Evolutionary conservation across 1,140 invertebrate species (phyloP).

Genomic region (Procambarus clarkii): DNA sequence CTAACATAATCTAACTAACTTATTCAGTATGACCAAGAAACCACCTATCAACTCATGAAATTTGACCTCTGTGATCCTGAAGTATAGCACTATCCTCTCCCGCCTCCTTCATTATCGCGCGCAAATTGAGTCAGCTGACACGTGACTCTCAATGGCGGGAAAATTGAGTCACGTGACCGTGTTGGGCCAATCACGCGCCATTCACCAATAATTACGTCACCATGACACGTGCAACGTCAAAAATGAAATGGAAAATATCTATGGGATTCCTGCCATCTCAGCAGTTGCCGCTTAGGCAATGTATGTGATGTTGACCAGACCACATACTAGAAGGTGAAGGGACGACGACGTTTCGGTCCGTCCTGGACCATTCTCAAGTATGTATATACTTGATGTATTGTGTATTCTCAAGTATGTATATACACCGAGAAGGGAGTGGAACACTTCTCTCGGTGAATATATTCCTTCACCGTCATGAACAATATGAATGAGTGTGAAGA

Average conservation of each 20-base stretch:
- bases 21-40: not conserved
- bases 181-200: constrained; percentile 65
- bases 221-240: constrained; percentile 38
- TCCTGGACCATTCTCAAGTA: too few relatives aligned
- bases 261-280: not conserved
- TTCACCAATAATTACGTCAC: constrained; percentile 67
- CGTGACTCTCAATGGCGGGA: constrained; percentile 61
- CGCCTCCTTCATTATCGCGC: constrained; percentile 52
- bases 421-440: too few relatives aligned
- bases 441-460: too few relatives aligned
- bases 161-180: constrained; percentile 59
- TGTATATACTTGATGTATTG: too few relatives aligned
- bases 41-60: not conserved
- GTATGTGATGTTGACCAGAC: too few relatives aligned
- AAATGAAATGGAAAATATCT: constrained; percentile 49
- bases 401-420: too few relatives aligned
- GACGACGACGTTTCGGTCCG: too few relatives aligned
- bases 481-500: too few relatives aligned
- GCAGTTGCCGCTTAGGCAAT: not conserved
- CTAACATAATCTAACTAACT: not conserved
- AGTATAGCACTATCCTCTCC: not conserved
- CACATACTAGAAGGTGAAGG: too few relatives aligned
- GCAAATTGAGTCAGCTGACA: constrained; percentile 58
- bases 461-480: too few relatives aligned
- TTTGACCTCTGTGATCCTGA: not conserved